Conservation (phyloP, 2,888 invertebrate genomes). For the Sisyra nigra region DNA sequence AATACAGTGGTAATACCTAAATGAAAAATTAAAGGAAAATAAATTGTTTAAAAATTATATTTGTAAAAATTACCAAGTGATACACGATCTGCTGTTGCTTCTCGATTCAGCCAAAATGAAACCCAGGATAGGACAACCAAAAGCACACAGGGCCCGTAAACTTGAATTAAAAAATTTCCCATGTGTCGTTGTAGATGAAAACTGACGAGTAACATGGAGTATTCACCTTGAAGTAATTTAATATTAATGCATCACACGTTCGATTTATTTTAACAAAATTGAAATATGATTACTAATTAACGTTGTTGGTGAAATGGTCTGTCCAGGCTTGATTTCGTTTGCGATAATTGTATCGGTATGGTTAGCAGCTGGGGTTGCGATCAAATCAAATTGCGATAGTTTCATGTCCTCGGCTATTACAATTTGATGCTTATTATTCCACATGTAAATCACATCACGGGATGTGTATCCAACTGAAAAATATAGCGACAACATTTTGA, state of each 20-base stretch:
- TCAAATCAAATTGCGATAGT: conserved; percentile 69
- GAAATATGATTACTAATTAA: conserved; percentile 12
- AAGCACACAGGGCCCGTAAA: conserved; percentile 69
- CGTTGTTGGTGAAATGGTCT: conserved; percentile 14
- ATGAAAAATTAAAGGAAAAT: too few species aligned
- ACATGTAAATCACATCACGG: conserved; percentile 54
- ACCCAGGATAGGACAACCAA: conserved; percentile 79
- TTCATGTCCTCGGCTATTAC: conserved; percentile 69
- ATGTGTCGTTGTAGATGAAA: conserved; percentile 66
- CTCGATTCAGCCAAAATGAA: conserved; percentile 70
- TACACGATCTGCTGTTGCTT: conserved; percentile 70
- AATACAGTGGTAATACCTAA: conserved; percentile 72
- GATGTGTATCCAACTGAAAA: conserved; percentile 55
- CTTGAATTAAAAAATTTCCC: conserved; percentile 77
- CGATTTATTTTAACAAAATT: background rate
- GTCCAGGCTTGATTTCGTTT: conserved; percentile 21
- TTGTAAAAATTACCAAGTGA: conserved; percentile 42
- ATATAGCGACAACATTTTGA: conserved; percentile 1
- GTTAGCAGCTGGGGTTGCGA: conserved; percentile 56
- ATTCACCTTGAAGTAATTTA: conserved; percentile 34
- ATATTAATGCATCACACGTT: background rate
- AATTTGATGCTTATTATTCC: conserved; percentile 55
- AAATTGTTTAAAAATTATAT: background rate
- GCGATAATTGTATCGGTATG: conserved; percentile 34
- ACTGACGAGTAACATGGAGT: conserved; percentile 55